Percentiles rank a stretch among this genome's conserved stretches.
phyloP scores from a whole-genome alignment of 1,140 invertebrate species.

The Lepidurus apus region DNA sequence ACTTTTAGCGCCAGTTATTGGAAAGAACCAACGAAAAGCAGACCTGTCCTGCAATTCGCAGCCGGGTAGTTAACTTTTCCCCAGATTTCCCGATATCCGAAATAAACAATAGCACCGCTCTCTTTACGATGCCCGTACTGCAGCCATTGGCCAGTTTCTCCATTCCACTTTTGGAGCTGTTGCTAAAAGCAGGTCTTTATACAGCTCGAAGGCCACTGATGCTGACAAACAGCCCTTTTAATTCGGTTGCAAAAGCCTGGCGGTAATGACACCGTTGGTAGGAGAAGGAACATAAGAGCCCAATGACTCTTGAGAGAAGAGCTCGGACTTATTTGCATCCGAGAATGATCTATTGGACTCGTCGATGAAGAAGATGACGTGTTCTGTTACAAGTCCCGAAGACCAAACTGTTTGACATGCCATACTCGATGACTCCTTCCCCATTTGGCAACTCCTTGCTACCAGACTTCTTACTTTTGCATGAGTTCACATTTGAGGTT shows the following conservation, averaged over 20 bases:
- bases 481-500: background rate
- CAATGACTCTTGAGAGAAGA: background rate
- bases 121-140: background rate
- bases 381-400: background rate
- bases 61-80: background rate
- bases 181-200: background rate
- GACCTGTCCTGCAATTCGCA: background rate
- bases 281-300: background rate
- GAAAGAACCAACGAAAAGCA: background rate
- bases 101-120: background rate
- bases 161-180: background rate
- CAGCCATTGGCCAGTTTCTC: background rate
- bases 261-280: background rate
- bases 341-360: background rate
- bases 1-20: background rate
- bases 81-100: background rate
- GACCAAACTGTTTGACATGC: background rate
- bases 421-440: background rate
- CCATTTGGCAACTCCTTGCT: constrained; percentile 14
- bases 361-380: background rate
- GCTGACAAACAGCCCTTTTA: background rate
- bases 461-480: background rate
- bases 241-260: background rate
- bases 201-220: background rate
- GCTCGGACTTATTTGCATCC: background rate